These are phyloP conservation scores for Phrynocephalus forsythii DNA, from an alignment of 2,797 vertebrate species.

Conservation along the genomic window DNA sequence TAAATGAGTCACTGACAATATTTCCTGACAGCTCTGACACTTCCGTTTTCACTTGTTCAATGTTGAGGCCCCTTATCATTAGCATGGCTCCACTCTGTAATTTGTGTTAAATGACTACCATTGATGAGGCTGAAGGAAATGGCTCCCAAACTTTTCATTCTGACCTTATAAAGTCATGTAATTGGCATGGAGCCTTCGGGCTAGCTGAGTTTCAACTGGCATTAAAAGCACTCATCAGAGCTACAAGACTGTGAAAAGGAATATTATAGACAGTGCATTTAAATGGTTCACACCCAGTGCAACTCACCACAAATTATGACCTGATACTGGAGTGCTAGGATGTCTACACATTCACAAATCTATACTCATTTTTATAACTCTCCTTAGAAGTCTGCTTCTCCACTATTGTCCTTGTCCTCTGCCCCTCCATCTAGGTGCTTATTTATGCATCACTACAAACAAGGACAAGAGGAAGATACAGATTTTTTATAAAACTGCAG, in stretches of 20 bases:
- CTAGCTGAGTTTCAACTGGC: conserved; percentile 13
- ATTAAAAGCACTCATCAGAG: not conserved
- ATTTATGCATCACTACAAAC: not conserved
- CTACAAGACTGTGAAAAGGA: conserved; percentile 26
- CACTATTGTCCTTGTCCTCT: too few relatives aligned
- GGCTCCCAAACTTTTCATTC: conserved; percentile 58
- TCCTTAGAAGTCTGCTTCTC: not conserved
- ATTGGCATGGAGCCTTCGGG: conserved; percentile 54
- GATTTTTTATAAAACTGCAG: not conserved
- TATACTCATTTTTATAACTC: not conserved
- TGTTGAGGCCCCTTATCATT: conserved; percentile 72
- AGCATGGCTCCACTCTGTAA: conserved; percentile 65
- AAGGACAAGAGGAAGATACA: not conserved
- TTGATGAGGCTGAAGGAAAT: conserved; percentile 60
- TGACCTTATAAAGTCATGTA: conserved; percentile 63
- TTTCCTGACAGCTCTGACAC: conserved; percentile 72
- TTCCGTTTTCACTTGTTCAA: conserved; percentile 73
- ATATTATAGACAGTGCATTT: conserved; percentile 18
- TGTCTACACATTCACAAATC: conserved; percentile 2
- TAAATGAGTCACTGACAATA: conserved; percentile 13
- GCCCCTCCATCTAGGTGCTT: too few relatives aligned
- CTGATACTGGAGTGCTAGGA: not conserved
- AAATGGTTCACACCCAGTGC: conserved; percentile 9
- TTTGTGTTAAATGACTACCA: conserved; percentile 71
- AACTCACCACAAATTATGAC: not conserved